Base-by-base conservation (phyloP, 2,797 vertebrate genomes). In the Dicrostonyx torquatus region DNA sequence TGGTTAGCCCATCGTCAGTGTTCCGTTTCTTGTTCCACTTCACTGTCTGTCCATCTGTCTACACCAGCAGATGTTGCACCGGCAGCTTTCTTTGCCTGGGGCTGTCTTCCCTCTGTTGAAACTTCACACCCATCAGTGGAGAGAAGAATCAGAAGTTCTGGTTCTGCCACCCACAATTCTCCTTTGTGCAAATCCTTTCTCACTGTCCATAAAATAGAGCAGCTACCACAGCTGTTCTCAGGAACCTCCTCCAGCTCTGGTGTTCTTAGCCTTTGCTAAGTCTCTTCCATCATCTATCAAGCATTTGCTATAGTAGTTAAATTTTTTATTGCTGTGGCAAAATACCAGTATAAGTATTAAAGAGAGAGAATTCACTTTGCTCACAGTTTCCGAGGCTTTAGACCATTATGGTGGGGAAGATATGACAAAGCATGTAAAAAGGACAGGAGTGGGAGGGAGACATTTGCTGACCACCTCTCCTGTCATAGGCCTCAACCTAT, bases 1-100 rank as follows among this genome's bases (percentile, higher is more conserved):
- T 89, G 94, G 31, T 79, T 86, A 94, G 43, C 60, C 89, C 91
- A 48, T 84, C 82, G 50, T 94, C 3, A 53, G 79, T 68, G 53
- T 79, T 90, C 80, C 7, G 1, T 87, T 91, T 94, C 86, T 85
- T 91, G 84, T 96, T 97, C 90, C 85, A 94, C 90, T 97, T 96
- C 93, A 91, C 91, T 82, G 55, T 97, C 91, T 95, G 87, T 53
- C 94, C 92, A 89, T 92, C 94, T 96, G 96, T 66, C 91, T 87
- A 2, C 29, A n/a, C 24, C 48, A 43, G 77, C 93, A 96, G 94
- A 91, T 96, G 91, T 89, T 87, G 40, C 86, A 34, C 66, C 66
- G 75, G 92, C 29, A 8, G 66, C 89, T 80, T 93, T 94, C 91
- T 87, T 94, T 96, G 95, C 94, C 92, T 87, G 72, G 6, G 50